Conservation (phyloP, 2,113 vertebrate genomes). For the Zosterops lateralis region DNA sequence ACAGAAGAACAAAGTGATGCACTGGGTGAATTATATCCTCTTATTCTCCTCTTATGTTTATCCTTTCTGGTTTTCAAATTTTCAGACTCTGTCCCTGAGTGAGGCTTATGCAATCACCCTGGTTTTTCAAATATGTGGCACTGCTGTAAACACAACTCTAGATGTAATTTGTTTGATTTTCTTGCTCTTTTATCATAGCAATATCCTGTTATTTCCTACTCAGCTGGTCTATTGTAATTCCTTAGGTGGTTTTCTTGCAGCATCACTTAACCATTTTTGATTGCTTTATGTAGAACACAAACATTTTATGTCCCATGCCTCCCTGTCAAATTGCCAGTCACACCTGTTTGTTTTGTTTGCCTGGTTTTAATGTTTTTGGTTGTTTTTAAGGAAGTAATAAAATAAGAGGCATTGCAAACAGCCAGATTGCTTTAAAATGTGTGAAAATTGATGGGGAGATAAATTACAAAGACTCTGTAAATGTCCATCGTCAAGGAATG, state of each 20-base stretch:
- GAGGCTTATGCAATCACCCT: background rate
- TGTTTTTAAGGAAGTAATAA: background rate
- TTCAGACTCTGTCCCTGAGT: background rate
- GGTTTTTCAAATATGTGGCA: background rate
- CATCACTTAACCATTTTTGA: background rate
- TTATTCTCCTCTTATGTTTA: background rate
- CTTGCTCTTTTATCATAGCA: background rate
- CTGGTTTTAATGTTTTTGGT: background rate
- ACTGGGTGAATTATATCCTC: background rate
- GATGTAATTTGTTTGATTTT: background rate
- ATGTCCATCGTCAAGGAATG: background rate
- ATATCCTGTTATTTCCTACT: background rate
- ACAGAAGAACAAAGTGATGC: background rate
- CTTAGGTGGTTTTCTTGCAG: background rate
- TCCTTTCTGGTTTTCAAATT: background rate
- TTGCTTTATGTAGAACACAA: background rate
- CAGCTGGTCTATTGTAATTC: background rate
- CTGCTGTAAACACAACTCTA: background rate
- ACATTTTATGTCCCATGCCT: accelerated
- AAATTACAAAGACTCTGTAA: background rate
- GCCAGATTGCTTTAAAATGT: background rate
- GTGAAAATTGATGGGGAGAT: background rate
- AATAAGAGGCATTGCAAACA: background rate
- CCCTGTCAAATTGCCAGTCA: background rate
- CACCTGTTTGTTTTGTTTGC: background rate